Evolutionary conservation across 1,140 invertebrate genomes (phyloP), one percentile per base, ranked within the genome.

Genomic region (Drosophila ercepeae): DNA sequence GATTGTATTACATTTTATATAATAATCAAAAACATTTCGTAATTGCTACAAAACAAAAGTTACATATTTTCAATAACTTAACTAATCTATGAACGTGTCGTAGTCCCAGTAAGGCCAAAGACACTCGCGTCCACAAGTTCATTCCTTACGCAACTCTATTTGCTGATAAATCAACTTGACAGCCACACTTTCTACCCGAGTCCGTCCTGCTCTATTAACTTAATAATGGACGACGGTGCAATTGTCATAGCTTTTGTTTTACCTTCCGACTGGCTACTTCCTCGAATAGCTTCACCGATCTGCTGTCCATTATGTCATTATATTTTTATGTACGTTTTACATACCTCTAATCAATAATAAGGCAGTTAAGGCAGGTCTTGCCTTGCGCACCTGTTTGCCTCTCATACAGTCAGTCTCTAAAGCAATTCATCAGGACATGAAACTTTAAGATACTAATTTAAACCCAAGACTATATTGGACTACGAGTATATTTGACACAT

Each of bases 71-170:
- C 4, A 21, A 4, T 16, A 3, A 9, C 21, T 34, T 9, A 13
- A 54, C 42, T 75, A 74, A 83, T 82, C 69, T 78, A 32, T 18
- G 55, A 54, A 83, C 78, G 78, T 83, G 78, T 69, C 64, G 36
- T 71, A 61, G 57, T 60, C 59, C 14, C 14, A 11, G 39, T 34
- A 68, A 53, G 51, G 25, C 45, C 18, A 41, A 58, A 57, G 78
- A 77, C 78, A 82, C 63, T 69, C 55, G 45, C 29, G 36, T 32
- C 21, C 48, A 21, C 9, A 19, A 14, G 25, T 44, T 11, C 14
- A 34, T 44, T 27, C 23, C 51, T 69, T 69, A 69, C 51, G 64
- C 51, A 69, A 69, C 13, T 39, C 14, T 29, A 32, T 19, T 19
- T 18, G 41, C 25, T 57, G 65, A 69, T 57, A 57, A 69, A 69